Evolutionary conservation across 2,888 invertebrate species (phyloP).

Genomic region (Platerodrilus igneus): DNA sequence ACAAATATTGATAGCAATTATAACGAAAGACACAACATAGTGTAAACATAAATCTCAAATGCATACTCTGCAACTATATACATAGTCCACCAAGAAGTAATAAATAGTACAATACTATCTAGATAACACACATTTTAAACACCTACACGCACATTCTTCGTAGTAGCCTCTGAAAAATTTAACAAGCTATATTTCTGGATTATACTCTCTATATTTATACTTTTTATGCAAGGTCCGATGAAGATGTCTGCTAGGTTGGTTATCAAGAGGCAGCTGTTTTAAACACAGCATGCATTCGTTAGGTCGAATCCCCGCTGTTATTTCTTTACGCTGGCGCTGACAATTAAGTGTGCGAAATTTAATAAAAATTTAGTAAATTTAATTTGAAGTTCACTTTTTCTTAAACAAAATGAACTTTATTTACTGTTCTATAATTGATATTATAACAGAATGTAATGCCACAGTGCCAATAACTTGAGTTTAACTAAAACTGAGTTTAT

Average conservation of each 20-base stretch:
- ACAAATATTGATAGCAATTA: no score
- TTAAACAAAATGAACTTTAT: no score
- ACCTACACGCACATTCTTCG: constrained; percentile 33
- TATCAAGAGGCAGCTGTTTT: constrained; percentile 46
- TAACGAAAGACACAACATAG: no score
- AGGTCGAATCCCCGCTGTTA: constrained; percentile 39
- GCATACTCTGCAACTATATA: no score
- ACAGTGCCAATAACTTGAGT: no score
- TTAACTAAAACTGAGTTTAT: no score
- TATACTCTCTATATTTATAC: constrained; percentile 43
- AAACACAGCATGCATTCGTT: constrained; percentile 42
- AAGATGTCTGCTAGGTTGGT: constrained; percentile 46
- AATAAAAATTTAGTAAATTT: constrained; percentile 5
- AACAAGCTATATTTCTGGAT: constrained; percentile 41
- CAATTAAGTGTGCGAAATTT: constrained; percentile 20
- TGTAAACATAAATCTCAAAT: no score
- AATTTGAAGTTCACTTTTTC: no score
- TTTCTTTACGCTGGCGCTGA: constrained; percentile 20
- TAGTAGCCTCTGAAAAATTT: constrained; percentile 35
- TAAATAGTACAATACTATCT: constrained; percentile 26
- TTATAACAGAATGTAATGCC: no score
- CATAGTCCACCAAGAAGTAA: no score
- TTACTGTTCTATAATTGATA: no score
- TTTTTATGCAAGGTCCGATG: constrained; percentile 43
- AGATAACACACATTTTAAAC: constrained; percentile 27